These are phyloP conservation scores for Pseudomyrmex gracilis DNA, from an alignment of 1,140 invertebrate species.

Conservation along the genomic window DNA sequence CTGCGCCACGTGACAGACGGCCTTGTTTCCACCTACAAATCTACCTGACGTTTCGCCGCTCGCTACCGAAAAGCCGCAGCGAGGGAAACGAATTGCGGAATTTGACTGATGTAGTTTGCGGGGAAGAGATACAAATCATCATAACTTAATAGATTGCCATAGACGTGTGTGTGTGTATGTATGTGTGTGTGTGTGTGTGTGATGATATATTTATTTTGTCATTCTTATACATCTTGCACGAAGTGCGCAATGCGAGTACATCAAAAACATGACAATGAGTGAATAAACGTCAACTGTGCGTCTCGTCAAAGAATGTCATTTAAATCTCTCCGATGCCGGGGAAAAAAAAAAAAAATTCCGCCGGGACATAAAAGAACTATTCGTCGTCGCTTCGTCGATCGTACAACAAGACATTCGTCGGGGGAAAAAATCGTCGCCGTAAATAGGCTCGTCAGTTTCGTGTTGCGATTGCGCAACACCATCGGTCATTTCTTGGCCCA, in stretches of 20 bases:
- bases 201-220: conserved; percentile 10
- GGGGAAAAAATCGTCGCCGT: neutral
- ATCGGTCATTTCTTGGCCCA: conserved; percentile 65
- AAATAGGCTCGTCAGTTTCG: conserved; percentile 30
- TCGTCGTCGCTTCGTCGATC: neutral
- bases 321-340: too few relatives aligned
- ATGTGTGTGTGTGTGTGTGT: neutral
- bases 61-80: conserved; percentile 27
- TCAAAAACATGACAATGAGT: neutral
- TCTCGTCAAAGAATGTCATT: too few relatives aligned
- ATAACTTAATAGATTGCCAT: conserved; percentile 29
- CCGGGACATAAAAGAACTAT: neutral
- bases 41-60: conserved; percentile 36
- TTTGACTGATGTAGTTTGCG: conserved; percentile 13
- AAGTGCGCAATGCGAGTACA: neutral
- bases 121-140: conserved; percentile 28
- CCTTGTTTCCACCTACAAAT: conserved; percentile 59
- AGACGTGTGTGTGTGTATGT: neutral
- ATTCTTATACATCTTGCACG: neutral
- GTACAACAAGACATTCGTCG: neutral
- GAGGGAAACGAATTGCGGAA: conserved; percentile 42
- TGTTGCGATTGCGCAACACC: conserved; percentile 59
- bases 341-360: neutral
- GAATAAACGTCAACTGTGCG: too few relatives aligned
- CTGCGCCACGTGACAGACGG: conserved; percentile 60